Evolutionary conservation across 2,888 invertebrate genomes (phyloP), one percentile per base, ranked within the genome.

Genomic region (Chesias legatella): DNA sequence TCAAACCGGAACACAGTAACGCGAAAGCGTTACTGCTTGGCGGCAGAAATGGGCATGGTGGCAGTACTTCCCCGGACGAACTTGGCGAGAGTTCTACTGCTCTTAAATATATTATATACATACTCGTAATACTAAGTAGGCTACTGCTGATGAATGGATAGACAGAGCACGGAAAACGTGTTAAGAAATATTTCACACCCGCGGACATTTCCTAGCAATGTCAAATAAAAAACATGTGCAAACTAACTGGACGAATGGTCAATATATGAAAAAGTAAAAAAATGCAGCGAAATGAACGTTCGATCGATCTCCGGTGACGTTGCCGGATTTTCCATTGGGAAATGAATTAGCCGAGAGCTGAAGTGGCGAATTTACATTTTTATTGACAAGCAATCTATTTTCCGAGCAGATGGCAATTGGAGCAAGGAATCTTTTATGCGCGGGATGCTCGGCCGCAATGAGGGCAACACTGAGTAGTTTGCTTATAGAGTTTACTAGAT

Each of bases 371-470:
- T 88, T 86, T 88, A 85, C 86, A 88, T 86, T 85, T 88, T 86
- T 88, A 86, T 86, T 85, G 83, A 88, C 85, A 84, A 83, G 71
- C 83, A 78, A 84, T 83, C 82, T 84, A 81, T 85, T 84, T 79
- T 76, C 78, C 71, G 70, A 76, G 72, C 75, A 77, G 79, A 81
- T 75, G 78, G 73, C 77, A 71, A 79, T 74, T 68, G 69, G 55
- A 73, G 73, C 64, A 68, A 71, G 65, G 63, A 73, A 68, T 71
- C 67, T 75, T 71, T 73, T 71, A 65, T 65, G 63, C 41, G 35
- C 11, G 25, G 26, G 28, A 27, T 29, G 43, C 39, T 29, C 21
- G 35, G 27, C 17, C 8, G 20, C 21, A n/a, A 7, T 20, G 9
- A 29, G 26, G 8, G 24, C 1, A 10, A 27, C 30, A 10, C 29